Conservation (phyloP, 30 jellyfish, hydroid and myxozoan genomes). For the Euphysa ruthae region DNA sequence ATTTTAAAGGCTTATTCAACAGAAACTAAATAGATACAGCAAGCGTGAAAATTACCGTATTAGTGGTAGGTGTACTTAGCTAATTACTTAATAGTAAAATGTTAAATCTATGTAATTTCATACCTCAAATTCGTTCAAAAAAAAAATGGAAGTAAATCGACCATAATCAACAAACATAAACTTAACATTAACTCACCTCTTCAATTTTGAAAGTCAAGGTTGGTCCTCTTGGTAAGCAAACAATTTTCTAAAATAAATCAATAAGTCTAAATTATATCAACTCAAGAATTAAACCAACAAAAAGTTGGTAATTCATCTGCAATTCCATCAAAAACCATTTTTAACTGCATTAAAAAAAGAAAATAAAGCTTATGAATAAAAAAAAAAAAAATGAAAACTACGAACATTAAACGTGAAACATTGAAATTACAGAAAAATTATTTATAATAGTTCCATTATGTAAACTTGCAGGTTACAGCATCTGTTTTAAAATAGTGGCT, state of each 20-base stretch:
- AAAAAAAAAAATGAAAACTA: too few species aligned
- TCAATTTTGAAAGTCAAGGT: constrained; percentile 66
- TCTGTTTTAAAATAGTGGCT: too few species aligned
- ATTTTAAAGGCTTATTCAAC: too few species aligned
- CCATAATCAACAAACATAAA: background rate
- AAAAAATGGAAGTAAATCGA: too few species aligned
- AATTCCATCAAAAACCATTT: too few species aligned
- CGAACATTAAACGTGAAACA: too few species aligned
- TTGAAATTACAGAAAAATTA: too few species aligned
- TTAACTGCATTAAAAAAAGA: background rate
- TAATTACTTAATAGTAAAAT: background rate
- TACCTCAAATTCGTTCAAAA: too few species aligned
- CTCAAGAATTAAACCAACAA: background rate
- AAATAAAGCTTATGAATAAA: too few species aligned
- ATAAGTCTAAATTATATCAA: background rate
- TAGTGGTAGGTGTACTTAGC: background rate
- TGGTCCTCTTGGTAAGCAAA: constrained; percentile 90
- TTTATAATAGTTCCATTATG: too few species aligned
- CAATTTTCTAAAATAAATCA: constrained; percentile 36
- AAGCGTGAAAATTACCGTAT: background rate
- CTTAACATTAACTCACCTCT: constrained; percentile 50
- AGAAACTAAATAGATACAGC: too few species aligned
- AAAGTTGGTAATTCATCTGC: background rate
- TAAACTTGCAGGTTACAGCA: too few species aligned
- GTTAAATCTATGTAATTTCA: background rate